Base-by-base conservation (phyloP, 2,888 invertebrate genomes). In the Drosophila peninsularis region DNA sequence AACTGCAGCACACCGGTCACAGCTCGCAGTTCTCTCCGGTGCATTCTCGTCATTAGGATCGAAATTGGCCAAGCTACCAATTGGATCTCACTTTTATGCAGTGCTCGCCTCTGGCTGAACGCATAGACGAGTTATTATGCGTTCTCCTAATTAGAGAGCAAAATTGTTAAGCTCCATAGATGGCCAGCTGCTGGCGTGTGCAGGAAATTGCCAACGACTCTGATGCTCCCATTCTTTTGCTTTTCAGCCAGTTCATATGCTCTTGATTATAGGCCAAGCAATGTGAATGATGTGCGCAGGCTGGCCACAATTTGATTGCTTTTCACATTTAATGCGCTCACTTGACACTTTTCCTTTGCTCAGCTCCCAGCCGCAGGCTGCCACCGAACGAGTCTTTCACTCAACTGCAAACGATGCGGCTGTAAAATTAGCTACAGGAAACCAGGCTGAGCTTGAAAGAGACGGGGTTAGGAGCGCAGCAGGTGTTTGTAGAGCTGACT, bases 61-160 rank as follows among this genome's bases (percentile, higher is more conserved):
- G 58, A 65, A 63, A 72, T 67, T 71, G 55, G 50, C 58, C 64
- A 67, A 75, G 67, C 57, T 52, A 60, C 56, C 62, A 78, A 81
- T 64, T 73, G 65, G 45, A 58, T 65, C 44, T 56, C 52, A 41
- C 41, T 45, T 37, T 58, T 55, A 55, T 44, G 19, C 44, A 13
- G 41, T 58, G 42, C 21, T 42, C 50, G 62, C 55, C 62, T 34
- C 11, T 58, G 56, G 53, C 50, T 58, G 62, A 47, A 61, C 68
- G 67, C 54, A 78, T 66, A 61, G 70, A 58, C 64, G 70, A 41
- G 75, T 67, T 80, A 73, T 84, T 77, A 74, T 82, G 80, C 73
- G 71, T 67, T 74, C 69, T 77, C 71, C 77, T 84, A 79, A 84
- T 82, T 84, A 77, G 72, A 84, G 49, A 57, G 54, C 53, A 58